Percentiles rank a stretch among this genome's conserved stretches.
These are phyloP conservation scores for Glossosoma conforme DNA, from an alignment of 1,140 invertebrate species.

Conservation along the genomic window DNA sequence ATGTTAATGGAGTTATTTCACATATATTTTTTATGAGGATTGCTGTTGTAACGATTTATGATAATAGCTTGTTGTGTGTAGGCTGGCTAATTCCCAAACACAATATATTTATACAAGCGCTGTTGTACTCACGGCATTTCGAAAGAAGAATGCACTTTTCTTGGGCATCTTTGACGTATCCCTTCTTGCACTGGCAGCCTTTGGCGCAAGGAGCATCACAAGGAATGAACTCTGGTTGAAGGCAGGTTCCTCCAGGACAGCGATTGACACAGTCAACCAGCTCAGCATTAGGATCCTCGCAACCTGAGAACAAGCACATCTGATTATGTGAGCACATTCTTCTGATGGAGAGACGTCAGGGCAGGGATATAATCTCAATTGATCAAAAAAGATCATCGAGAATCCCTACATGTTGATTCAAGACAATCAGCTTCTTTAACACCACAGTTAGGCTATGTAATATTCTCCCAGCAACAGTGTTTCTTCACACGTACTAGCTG, in stretches of 20 bases:
- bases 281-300: slow-evolving; percentile 17
- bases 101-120: no score
- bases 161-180: slow-evolving; percentile 9
- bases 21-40: no score
- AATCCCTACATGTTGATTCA: no score
- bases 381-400: no score
- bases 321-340: not conserved
- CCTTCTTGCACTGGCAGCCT: slow-evolving; percentile 20
- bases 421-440: no score
- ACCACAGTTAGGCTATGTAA: no score
- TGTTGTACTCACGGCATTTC: not conserved
- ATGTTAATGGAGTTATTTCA: no score
- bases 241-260: slow-evolving; percentile 21
- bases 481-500: not conserved
- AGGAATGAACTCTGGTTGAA: not conserved
- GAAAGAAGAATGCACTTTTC: not conserved
- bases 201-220: slow-evolving; percentile 2
- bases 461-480: no score
- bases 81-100: no score
- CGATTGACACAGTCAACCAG: slow-evolving; percentile 10
- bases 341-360: not conserved
- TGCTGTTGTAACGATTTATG: no score
- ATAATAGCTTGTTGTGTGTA: no score
- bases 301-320: slow-evolving; percentile 3
- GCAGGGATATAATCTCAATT: no score